Base-by-base conservation (phyloP, 37 sponge, comb jelly and placozoan species). In the Spongilla lacustris region DNA sequence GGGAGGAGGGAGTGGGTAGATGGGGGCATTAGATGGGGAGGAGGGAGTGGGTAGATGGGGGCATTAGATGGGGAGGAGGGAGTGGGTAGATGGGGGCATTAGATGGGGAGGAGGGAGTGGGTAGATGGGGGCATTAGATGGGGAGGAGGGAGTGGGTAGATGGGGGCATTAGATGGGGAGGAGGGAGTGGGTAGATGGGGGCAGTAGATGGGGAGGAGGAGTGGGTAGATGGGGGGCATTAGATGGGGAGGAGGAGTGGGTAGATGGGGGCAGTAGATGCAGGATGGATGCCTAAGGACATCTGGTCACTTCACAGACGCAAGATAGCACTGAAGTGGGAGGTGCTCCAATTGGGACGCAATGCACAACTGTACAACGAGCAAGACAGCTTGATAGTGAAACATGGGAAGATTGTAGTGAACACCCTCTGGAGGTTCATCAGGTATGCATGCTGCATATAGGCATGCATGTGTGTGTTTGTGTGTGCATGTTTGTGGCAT, bases 251-350 rank as follows among this genome's bases (percentile, higher is more conserved):
- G 46, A 8, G 8, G 4, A 46, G 46, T 46, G 8, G 46, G 46
- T 8, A 10, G 46, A 46, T 46, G 46, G 46, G 8, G 46, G 46
- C 4, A 46, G 46, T 46, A 8, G 46, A 8, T 8, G 4, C 8
- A 8, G 8, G 46, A 32, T 75, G 2, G 35, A 32, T 75, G 32
- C 23, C 35, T 73, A 41, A 4, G 41, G 23, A 36, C 9, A 11
- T 84, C 35, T 77, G 49, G 33, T 68, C 73, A 4, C 4, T 73
- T 67, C 37, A 0, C 49, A 94, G 95, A 33, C 74, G 95, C 2
- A 91, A 91, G 84, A 48, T 48, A 30, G 89, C 95, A 21, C 46
- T 94, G 36, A 36, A 91, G 41, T 94, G 95, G 95, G 95, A 94
- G 77, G 89, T 91, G 32, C 34, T 81, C 32, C 72, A 79, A 35